phyloP scores from a whole-genome alignment of 1,140 invertebrate genomes.

The Sarcophaga peregrina region DNA sequence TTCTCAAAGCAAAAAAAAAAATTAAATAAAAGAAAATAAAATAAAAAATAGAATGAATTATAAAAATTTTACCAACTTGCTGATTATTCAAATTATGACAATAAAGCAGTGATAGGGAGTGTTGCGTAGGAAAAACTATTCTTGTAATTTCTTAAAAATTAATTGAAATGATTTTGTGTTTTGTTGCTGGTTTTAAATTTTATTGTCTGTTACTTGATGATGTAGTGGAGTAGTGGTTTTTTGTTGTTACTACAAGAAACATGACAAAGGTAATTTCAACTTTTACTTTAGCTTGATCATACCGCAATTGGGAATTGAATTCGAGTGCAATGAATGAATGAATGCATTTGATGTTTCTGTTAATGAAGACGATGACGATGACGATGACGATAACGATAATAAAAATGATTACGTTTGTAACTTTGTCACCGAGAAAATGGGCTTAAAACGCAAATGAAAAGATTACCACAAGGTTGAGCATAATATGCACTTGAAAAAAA shows the following conservation, averaged over 20 bases:
- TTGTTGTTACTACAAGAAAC: not conserved
- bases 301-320: slow-evolving; percentile 25
- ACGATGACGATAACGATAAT: slow-evolving; percentile 21
- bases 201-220: not conserved
- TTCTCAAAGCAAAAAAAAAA: no score
- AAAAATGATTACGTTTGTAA: not conserved
- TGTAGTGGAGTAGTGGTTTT: not conserved
- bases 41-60: not conserved
- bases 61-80: not conserved
- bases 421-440: not conserved
- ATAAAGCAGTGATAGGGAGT: not conserved
- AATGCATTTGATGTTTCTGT: not conserved
- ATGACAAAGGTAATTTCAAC: slow-evolving; percentile 40
- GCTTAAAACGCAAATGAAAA: not conserved
- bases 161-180: slow-evolving; percentile 14
- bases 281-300: slow-evolving; percentile 38
- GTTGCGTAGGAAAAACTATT: not conserved
- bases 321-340: slow-evolving; percentile 32
- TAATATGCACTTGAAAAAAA: not conserved
- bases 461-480: not conserved
- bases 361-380: not conserved
- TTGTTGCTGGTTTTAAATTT: not conserved
- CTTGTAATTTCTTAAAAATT: slow-evolving; percentile 5
- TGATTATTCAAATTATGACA: not conserved
- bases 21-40: no score